Conservation (phyloP, 2,113 vertebrate species). For the Varanus salvator region DNA sequence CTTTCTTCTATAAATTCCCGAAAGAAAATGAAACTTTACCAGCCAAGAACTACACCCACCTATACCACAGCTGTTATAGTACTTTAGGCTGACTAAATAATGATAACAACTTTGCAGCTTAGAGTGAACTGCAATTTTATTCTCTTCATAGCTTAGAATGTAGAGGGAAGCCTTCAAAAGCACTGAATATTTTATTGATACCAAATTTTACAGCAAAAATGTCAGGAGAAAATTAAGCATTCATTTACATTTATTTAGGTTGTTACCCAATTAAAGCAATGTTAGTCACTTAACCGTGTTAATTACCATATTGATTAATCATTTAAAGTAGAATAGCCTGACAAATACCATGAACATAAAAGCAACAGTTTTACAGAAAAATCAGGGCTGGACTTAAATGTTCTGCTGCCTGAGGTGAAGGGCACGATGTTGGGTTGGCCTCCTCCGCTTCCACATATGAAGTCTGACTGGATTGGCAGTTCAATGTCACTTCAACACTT, state of each 20-base stretch:
- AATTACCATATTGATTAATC: not conserved
- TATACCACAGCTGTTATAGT: slow-evolving; percentile 2
- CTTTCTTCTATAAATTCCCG: slow-evolving; percentile 9
- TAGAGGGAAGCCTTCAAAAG: not conserved
- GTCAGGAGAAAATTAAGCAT: not conserved
- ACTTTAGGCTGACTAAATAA: slow-evolving; percentile 6
- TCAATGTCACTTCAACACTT: not conserved
- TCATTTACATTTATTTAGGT: not conserved
- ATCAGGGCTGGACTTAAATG: not conserved
- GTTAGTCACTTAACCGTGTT: not conserved
- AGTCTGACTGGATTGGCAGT: not conserved
- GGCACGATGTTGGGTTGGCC: not conserved
- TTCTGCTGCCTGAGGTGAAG: not conserved
- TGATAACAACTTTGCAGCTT: not conserved
- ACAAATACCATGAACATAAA: not conserved
- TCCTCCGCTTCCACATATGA: not conserved
- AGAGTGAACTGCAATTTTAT: not conserved
- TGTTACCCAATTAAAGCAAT: not conserved
- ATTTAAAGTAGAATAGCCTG: not conserved
- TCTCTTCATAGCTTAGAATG: not conserved
- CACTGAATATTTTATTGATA: not conserved
- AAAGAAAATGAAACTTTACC: not conserved
- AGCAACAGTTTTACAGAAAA: not conserved
- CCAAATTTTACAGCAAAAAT: not conserved
- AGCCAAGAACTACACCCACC: not conserved